Evolutionary conservation across 2,888 invertebrate genomes (phyloP).

Genomic region (Agrochola macilenta): DNA sequence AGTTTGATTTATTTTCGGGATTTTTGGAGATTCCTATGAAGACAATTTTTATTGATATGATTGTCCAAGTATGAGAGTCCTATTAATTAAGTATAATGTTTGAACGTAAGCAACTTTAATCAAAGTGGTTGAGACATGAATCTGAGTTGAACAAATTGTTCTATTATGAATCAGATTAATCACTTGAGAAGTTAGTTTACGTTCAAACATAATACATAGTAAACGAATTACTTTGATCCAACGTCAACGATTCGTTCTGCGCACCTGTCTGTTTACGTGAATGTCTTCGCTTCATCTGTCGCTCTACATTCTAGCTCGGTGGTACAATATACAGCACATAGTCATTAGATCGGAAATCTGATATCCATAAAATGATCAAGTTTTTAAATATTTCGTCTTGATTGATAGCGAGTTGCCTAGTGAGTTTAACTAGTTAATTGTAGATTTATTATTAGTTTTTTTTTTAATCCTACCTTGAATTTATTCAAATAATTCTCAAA

Average conservation of each 20-base stretch:
- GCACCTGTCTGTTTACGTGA: conserved; percentile 54
- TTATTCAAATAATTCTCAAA: background rate
- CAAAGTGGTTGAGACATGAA: background rate
- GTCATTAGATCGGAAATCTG: background rate
- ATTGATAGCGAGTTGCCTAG: background rate
- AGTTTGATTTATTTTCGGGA: conserved; percentile 4
- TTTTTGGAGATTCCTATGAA: background rate
- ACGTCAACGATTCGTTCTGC: conserved; percentile 60
- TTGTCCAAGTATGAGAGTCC: conserved; percentile 13
- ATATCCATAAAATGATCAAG: background rate
- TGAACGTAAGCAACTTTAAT: background rate
- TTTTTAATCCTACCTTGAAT: background rate
- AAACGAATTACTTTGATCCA: conserved; percentile 55
- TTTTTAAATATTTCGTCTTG: background rate
- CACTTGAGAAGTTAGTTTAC: background rate
- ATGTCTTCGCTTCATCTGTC: conserved; percentile 49
- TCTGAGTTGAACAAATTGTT: background rate
- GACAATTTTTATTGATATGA: conserved; percentile 12
- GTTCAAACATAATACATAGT: background rate
- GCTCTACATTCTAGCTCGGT: conserved; percentile 10
- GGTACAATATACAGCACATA: conserved; percentile 26
- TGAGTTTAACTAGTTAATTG: background rate
- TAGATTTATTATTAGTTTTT: background rate
- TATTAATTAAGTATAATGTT: conserved; percentile 6
- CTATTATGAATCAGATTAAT: background rate